Percentiles rank a stretch among this genome's conserved stretches.
These are phyloP conservation scores for Macrotus californicus DNA, from an alignment of 2,113 vertebrate species.

Conservation along the genomic window DNA sequence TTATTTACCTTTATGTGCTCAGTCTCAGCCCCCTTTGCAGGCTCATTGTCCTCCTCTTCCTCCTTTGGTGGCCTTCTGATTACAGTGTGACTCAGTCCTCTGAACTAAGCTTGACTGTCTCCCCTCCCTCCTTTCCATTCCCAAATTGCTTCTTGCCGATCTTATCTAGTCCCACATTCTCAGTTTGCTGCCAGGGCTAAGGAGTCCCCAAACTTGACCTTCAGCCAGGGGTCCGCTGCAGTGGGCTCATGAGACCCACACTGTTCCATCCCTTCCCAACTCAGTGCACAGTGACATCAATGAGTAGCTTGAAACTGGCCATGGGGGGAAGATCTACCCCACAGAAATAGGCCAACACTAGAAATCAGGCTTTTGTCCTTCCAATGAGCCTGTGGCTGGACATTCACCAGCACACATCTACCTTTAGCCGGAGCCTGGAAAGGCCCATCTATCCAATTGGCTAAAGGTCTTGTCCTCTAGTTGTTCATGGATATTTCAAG, in stretches of 20 bases:
- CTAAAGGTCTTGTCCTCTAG: neutral
- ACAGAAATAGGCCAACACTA: accelerated
- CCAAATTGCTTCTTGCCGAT: neutral
- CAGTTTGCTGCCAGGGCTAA: neutral
- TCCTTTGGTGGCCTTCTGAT: neutral
- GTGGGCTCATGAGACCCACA: neutral
- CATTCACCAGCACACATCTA: neutral
- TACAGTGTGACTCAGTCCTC: neutral
- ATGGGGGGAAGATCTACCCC: accelerated
- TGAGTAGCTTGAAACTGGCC: too few relatives aligned
- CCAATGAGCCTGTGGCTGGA: accelerated
- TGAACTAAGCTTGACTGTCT: accelerated
- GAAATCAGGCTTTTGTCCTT: neutral
- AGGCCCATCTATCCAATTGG: accelerated
- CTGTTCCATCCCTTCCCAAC: neutral
- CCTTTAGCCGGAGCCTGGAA: neutral
- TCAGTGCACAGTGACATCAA: neutral
- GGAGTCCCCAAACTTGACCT: neutral
- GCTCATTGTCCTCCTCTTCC: neutral
- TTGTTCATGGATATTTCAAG: neutral
- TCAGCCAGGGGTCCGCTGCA: neutral
- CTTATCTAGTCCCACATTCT: neutral
- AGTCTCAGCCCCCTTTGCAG: neutral
- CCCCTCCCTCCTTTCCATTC: accelerated
- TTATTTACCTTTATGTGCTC: neutral